Base-by-base conservation (phyloP, 30 jellyfish, hydroid and myxozoan species). In the Aurelia aurita region DNA sequence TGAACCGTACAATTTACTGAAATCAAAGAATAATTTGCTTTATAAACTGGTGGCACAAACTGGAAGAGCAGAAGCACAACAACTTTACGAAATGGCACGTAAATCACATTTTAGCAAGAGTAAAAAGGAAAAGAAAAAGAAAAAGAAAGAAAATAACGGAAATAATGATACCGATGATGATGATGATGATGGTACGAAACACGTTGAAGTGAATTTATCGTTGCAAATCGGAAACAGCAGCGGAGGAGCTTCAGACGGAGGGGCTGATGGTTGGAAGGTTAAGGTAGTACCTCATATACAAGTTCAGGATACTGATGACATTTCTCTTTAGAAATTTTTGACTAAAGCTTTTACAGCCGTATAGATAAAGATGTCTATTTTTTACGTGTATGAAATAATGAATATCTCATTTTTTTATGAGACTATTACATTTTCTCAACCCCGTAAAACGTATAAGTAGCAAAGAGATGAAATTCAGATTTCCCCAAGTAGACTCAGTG, bases 1-100 rank as follows among this genome's bases (percentile, higher is more conserved):
- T 16, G 92, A 92, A 44, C 98, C 98, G 32, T 92, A 86, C 79
- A 67, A 9, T 54, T 87, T 92, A 16, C 68, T 92, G 62, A 79
- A 92, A 25, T 80, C 96, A 0, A 72, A 77, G 63, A 67, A 60
- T 44, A 61, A 91, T 7, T 29, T 87, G 71, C 69, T 92, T 79
- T 87, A 92, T 85, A 68, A 84, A 68, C 83, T 92, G 34, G 98
- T 92, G 58, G 90, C 93, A 13, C 98, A 92, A 59, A 92, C 98
- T 6, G 98, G 98, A 7, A 70, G 74, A 20, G 91, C 72, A 4
- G 98, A 92, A 60, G 98, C 98, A 53, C 97, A 86, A 66, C 79
- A 87, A 53, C 93, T 92, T 23, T 92, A 86, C 53, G 97, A 79
- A 22, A 86, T 86, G 88, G 97, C 98, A 25, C 73, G 92, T 18